Base-by-base conservation (phyloP, 2,113 vertebrate species). In the Cololabis saira region DNA sequence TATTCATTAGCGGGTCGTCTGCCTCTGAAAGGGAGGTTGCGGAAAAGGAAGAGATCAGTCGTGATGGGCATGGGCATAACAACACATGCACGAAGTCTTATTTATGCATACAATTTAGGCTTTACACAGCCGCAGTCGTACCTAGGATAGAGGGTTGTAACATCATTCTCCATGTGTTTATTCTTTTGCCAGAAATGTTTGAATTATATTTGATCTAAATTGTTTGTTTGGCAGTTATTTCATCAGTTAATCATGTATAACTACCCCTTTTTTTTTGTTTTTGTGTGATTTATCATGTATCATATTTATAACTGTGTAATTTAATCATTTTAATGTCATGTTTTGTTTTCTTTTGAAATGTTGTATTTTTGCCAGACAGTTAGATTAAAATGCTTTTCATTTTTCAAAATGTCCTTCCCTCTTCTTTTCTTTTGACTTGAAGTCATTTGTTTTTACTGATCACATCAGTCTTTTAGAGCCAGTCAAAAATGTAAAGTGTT, bases 1-100 rank as follows among this genome's bases (percentile, higher is more conserved):
- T 85, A 92, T 92, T 90, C 82, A 90, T 83, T 49, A 68, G 78
- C 80, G 66, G 64, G 66, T 81, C 76, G 65, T 83, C 83, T 81
- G 68, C 69, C 68, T 62, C 67, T 73, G 82, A 79, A 86, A 74
- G 72, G 62, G 56, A 76, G 81, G 86, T 78, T 81, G 54, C 12
- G 70, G 69, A 56, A 61, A 76, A 67, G 57, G 69, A 71, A 71
- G 74, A 73, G 76, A 84, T 82, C 81, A 49, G 60, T 73, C 45
- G 33, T 59, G 75, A 82, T 78, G 82, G 81, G 63, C 69, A 68
- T 14, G 33, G 67, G 33, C 60, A 67, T 67, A 74, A 81, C 63
- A 78, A 74, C 73, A 71, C 68, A 74, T 52, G 67, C 61, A 48
- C 37, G 67, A 41, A 66, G 73, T 61, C 51, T 67, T 33, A 57